Conservation (phyloP, 2,113 vertebrate species). For the Oryzias curvinotus region DNA sequence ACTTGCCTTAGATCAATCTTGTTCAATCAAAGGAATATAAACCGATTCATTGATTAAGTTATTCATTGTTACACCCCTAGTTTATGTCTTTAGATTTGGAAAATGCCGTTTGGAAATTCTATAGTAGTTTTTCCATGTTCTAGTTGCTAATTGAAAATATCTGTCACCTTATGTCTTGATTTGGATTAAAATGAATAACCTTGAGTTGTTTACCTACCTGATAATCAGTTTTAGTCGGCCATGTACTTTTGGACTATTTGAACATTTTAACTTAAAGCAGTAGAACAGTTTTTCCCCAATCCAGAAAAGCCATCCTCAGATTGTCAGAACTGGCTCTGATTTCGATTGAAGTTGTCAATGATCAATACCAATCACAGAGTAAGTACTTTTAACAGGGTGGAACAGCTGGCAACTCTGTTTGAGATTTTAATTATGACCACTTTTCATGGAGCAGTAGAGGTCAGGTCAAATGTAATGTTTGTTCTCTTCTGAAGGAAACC, state of each 20-base stretch:
- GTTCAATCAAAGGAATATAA: no score
- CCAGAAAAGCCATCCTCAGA: constrained; percentile 7
- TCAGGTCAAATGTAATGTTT: background rate
- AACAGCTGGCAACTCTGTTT: constrained; percentile 1
- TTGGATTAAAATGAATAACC: background rate
- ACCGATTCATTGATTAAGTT: no score
- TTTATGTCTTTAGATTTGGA: no score
- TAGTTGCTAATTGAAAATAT: no score
- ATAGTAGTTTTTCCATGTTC: no score
- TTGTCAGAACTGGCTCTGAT: constrained; percentile 6
- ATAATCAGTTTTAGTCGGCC: background rate
- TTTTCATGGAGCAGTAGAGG: constrained; percentile 4
- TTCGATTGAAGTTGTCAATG: constrained; percentile 21
- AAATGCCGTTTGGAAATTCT: no score
- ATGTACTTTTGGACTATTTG: constrained; percentile 9
- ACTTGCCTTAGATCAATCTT: no score
- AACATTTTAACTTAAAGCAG: constrained; percentile 6
- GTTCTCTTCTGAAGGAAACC: constrained; percentile 3
- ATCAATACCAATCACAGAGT: constrained; percentile 37
- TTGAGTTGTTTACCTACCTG: background rate
- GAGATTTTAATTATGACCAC: constrained; percentile 8
- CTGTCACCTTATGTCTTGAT: background rate
- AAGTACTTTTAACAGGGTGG: constrained; percentile 16
- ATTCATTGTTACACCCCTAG: no score
- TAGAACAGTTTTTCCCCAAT: constrained; percentile 2